phyloP scores from a whole-genome alignment of 2,888 invertebrate species.

The Dasypogon diadema region DNA sequence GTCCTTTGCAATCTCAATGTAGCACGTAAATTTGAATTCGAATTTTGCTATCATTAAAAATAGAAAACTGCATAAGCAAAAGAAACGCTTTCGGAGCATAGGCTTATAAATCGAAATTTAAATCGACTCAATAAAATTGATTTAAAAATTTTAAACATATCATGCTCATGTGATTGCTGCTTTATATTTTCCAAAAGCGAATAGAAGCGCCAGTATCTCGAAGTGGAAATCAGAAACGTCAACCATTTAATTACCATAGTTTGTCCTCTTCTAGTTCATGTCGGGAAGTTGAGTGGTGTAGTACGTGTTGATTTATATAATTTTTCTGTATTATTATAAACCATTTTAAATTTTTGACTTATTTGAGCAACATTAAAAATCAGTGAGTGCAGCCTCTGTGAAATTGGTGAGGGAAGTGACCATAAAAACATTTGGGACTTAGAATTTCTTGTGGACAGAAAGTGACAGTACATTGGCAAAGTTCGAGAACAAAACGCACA shows the following conservation, averaged over 20 bases:
- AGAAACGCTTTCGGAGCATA: too few species aligned
- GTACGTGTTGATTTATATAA: slow-evolving; percentile 28
- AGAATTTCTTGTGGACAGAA: slow-evolving; percentile 2
- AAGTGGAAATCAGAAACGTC: not conserved
- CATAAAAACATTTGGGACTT: not conserved
- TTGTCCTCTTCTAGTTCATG: slow-evolving; percentile 35
- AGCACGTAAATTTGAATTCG: too few species aligned
- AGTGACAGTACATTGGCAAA: slow-evolving; percentile 27
- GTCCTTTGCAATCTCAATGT: too few species aligned
- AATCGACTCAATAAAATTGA: too few species aligned
- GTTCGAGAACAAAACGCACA: slow-evolving; percentile 42
- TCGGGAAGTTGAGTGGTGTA: not conserved
- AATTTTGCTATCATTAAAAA: too few species aligned
- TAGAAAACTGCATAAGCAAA: too few species aligned
- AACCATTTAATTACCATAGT: not conserved
- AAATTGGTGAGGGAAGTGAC: slow-evolving; percentile 1
- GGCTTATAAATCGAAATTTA: too few species aligned
- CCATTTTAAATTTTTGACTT: not conserved
- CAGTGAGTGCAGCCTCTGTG: not conserved
- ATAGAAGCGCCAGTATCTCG: not conserved
- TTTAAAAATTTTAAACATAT: too few species aligned
- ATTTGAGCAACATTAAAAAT: not conserved
- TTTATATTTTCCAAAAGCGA: too few species aligned
- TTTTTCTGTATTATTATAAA: too few species aligned
- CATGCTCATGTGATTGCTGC: too few species aligned